Evolutionary conservation across 1,140 invertebrate species (phyloP).

Genomic region (Drosophila neocordata): DNA sequence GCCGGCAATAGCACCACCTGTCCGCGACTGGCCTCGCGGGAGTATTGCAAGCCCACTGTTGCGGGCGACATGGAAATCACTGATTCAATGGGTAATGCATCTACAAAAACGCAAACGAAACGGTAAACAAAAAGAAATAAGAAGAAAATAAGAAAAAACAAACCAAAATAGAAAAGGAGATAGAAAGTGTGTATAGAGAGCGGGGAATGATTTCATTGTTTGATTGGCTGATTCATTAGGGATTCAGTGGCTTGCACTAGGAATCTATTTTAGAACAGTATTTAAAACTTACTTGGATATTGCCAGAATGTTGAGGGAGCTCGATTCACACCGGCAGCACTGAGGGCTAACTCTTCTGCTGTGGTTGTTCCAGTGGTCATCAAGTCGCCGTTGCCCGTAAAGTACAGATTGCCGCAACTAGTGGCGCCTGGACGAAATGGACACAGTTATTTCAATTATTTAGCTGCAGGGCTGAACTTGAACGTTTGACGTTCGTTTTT

Average conservation of each 20-base stretch:
- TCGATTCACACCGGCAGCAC: constrained; percentile 65
- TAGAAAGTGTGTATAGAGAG: constrained; percentile 10
- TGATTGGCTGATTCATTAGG: neutral
- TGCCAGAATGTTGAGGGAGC: constrained; percentile 88
- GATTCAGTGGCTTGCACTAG: neutral
- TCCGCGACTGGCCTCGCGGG: constrained; percentile 91
- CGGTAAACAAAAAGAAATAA: constrained; percentile 57
- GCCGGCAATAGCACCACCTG: constrained; percentile 90
- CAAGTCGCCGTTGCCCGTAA: constrained; percentile 78
- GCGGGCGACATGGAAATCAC: constrained; percentile 87
- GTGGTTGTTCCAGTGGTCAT: constrained; percentile 74
- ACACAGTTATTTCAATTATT: neutral
- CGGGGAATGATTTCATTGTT: neutral
- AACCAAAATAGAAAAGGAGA: constrained; percentile 53
- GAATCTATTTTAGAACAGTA: neutral
- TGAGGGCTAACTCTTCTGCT: constrained; percentile 73
- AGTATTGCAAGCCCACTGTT: constrained; percentile 90
- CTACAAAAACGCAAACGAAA: constrained; percentile 82
- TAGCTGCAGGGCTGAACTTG: constrained; percentile 30
- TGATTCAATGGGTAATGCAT: constrained; percentile 87
- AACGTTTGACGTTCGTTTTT: constrained; percentile 45
- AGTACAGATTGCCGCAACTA: constrained; percentile 78
- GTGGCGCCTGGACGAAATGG: constrained; percentile 60
- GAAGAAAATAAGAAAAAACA: constrained; percentile 45
- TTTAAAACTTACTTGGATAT: constrained; percentile 86